Percentiles rank a stretch among this genome's conserved stretches.
These are phyloP conservation scores for Spongilla lacustris DNA, from an alignment of 37 sponge, comb jelly and placozoan species.

Conservation along the genomic window DNA sequence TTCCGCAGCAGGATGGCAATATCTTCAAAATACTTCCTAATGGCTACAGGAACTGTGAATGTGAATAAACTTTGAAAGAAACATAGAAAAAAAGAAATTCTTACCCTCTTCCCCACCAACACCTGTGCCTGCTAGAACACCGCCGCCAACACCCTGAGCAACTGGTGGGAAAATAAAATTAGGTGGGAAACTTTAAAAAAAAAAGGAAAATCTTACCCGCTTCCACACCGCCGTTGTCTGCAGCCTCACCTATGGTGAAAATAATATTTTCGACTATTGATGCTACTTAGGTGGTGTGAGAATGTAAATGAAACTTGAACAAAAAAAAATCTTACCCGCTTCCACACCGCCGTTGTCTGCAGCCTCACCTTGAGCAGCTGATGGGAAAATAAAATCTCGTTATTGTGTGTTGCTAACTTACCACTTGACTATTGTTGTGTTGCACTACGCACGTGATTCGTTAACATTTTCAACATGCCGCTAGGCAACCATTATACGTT, in stretches of 20 bases:
- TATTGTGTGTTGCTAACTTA: background rate
- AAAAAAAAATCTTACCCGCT: background rate
- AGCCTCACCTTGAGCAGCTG: background rate
- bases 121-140: background rate
- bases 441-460: background rate
- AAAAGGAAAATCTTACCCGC: background rate
- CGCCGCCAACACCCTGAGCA: constrained; percentile 1
- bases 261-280: background rate
- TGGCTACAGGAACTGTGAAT: background rate
- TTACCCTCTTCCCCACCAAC: background rate
- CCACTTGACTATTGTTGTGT: background rate
- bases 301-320: background rate
- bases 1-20: background rate
- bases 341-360: constrained; percentile 1
- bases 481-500: constrained; percentile 1
- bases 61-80: background rate
- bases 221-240: background rate
- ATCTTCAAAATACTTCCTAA: background rate
- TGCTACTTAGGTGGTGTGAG: background rate
- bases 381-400: background rate
- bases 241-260: constrained; percentile 1
- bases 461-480: constrained; percentile 1
- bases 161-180: constrained; percentile 1
- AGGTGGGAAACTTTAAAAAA: background rate
- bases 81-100: constrained; percentile 1